Conservation (phyloP, 2,797 vertebrate species). For the Sebastes nivosus region DNA sequence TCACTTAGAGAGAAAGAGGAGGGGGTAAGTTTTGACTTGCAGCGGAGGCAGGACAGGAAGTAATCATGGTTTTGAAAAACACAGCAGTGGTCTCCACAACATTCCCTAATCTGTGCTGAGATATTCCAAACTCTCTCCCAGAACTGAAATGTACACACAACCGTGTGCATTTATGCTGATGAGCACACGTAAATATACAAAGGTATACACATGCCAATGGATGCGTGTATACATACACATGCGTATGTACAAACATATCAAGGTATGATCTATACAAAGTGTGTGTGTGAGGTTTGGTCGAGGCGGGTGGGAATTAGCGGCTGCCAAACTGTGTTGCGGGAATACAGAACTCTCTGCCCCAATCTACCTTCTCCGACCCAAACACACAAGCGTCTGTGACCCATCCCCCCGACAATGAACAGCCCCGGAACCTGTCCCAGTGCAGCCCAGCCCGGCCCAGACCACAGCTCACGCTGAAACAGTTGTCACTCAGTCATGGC, state of each 20-base stretch:
- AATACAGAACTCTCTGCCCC: constrained; percentile 84
- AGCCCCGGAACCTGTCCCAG: constrained; percentile 63
- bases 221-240: constrained; percentile 46
- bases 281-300: neutral
- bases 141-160: constrained; percentile 56
- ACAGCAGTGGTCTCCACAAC: constrained; percentile 75
- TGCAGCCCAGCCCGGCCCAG: constrained; percentile 43
- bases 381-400: constrained; percentile 72
- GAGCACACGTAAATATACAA: constrained; percentile 66
- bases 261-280: constrained; percentile 44
- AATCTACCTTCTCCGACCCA: constrained; percentile 85
- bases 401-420: constrained; percentile 76
- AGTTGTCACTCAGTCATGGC: constrained; percentile 76
- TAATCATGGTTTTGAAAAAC: constrained; percentile 85
- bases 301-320: constrained; percentile 49
- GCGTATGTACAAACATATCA: constrained; percentile 50
- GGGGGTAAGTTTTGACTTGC: constrained; percentile 47
- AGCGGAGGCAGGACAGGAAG: constrained; percentile 84
- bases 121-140: constrained; percentile 83
- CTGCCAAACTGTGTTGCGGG: constrained; percentile 55
- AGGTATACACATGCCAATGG: constrained; percentile 47
- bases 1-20: constrained; percentile 8
- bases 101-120: constrained; percentile 80
- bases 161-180: constrained; percentile 62
- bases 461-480: constrained; percentile 67